Evolutionary conservation across 2,113 vertebrate species (phyloP), one percentile per base, ranked within the genome.

Genomic region (Alethe castanea): DNA sequence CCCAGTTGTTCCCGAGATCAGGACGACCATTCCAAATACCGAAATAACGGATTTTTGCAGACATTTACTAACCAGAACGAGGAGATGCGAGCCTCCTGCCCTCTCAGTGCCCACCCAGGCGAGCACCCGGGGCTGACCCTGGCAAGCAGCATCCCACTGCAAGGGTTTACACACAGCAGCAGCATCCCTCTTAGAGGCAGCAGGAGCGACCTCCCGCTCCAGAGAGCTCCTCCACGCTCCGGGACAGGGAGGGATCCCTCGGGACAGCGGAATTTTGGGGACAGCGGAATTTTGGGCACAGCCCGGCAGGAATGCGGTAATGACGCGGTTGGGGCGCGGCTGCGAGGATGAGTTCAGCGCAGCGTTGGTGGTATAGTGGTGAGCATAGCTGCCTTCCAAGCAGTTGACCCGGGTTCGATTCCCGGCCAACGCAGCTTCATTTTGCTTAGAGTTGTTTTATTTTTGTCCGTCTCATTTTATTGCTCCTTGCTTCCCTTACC

Each of bases 381-480:
- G 92, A 98, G 97, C 98, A 98, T 98, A 98, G 97, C 98, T 98
- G 98, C 98, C 97, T 98, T 98, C 98, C 97, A 97, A 97, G 97
- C 97, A 97, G 97, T 97, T 97, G 97, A 97, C 97, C 97, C 94
- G 95, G 95, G 95, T 96, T 96, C 95, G 95, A 96, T 96, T 96
- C 95, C 95, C 94, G 95, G 95, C 95, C 95, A 96, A 97, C 94
- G 92, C 94, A 94, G 8, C 0, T 13, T 0, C 0, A 0, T 23
- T 86, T 91, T 72, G 4, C 2, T 20, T 1, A 0, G 0, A 0
- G 5, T 25, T 6, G 6, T 2, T 20, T 3, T 5, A 1, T 19
- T 16, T 40, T 38, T 3, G 11, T 20, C 3, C 4, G 2, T 3
- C 1, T 6, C 6, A 0, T 5, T 33, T 11, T 6, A 6, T 22